Percentiles rank a stretch among this genome's conserved stretches.
phyloP scores from a whole-genome alignment of 2,888 invertebrate genomes.

The Campoletis raptor region DNA sequence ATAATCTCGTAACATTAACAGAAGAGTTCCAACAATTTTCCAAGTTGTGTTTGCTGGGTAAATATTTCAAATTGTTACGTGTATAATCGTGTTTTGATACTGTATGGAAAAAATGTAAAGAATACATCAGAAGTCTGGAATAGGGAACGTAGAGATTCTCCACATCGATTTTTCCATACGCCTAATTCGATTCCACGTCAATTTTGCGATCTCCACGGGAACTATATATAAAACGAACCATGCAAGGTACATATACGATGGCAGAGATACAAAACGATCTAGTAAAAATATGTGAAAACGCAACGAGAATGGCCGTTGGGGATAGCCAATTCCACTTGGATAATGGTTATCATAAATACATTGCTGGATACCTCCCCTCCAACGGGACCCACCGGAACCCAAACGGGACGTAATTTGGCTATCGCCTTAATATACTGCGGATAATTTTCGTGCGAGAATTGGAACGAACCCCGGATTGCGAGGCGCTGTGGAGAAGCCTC shows the following conservation, averaged over 20 bases:
- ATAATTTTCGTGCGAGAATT: conserved; percentile 71
- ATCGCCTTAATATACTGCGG: conserved; percentile 70
- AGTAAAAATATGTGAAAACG: conserved; percentile 66
- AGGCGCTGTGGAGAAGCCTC: conserved; percentile 39
- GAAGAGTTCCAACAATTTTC: no score
- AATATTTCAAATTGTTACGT: background rate
- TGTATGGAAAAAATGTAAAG: background rate
- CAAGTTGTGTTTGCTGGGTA: background rate
- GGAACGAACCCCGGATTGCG: conserved; percentile 59
- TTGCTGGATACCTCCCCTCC: conserved; percentile 43
- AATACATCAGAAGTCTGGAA: background rate
- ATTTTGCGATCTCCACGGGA: background rate
- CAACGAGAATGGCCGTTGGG: conserved; percentile 55
- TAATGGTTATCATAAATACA: conserved; percentile 72
- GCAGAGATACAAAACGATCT: conserved; percentile 52
- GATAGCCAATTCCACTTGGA: conserved; percentile 70
- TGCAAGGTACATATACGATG: conserved; percentile 38
- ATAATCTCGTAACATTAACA: no score
- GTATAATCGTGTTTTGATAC: background rate
- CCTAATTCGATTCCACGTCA: conserved; percentile 63
- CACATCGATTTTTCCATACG: conserved; percentile 13
- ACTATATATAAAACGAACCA: conserved; percentile 18
- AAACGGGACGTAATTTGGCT: conserved; percentile 69
- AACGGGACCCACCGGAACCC: conserved; percentile 42
- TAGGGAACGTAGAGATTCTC: background rate